phyloP scores from a whole-genome alignment of 2,888 invertebrate species.

The Cosmia pyralina region DNA sequence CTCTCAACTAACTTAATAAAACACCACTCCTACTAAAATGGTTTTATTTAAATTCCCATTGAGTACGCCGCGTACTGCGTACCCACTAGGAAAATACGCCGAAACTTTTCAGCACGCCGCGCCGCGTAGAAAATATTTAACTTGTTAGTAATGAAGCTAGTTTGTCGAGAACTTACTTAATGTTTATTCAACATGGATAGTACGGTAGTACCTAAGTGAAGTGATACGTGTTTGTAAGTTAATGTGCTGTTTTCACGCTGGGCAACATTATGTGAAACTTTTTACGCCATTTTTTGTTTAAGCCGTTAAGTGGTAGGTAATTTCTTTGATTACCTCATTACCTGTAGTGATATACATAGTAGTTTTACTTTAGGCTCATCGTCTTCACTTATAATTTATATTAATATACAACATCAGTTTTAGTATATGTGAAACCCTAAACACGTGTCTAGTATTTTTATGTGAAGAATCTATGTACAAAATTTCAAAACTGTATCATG shows the following conservation, averaged over 20 bases:
- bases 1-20: neutral
- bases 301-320: neutral
- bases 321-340: too few relatives aligned
- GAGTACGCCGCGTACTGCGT: slow-evolving; percentile 30
- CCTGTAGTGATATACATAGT: too few relatives aligned
- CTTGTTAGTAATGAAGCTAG: slow-evolving; percentile 24
- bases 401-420: too few relatives aligned
- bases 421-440: too few relatives aligned
- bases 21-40: slow-evolving; percentile 10
- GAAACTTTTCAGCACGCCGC: slow-evolving; percentile 23
- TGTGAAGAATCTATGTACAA: too few relatives aligned
- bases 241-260: slow-evolving; percentile 7
- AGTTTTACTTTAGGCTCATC: too few relatives aligned
- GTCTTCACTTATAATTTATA: too few relatives aligned
- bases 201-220: too few relatives aligned
- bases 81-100: slow-evolving; percentile 37
- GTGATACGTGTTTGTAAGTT: neutral
- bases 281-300: neutral
- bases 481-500: too few relatives aligned
- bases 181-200: slow-evolving; percentile 23
- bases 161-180: slow-evolving; percentile 17
- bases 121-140: slow-evolving; percentile 39
- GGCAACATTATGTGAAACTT: neutral
- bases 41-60: slow-evolving; percentile 52
- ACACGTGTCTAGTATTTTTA: too few relatives aligned